phyloP scores from a whole-genome alignment of 1,140 invertebrate genomes.

The Papilio helenus region DNA sequence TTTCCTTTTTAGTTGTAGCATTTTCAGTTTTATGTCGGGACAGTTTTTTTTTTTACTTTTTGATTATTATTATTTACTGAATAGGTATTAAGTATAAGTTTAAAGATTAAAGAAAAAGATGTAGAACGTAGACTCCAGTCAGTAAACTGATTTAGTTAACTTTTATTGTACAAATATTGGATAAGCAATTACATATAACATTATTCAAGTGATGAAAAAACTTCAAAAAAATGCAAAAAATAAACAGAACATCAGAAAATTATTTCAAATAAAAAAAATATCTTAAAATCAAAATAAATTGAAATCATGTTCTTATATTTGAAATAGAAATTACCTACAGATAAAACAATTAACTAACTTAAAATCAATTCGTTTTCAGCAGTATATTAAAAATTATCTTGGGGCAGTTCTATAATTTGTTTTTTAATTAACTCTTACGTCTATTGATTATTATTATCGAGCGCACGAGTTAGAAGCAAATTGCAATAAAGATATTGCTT shows the following conservation, averaged over 20 bases:
- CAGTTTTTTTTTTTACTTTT: no score
- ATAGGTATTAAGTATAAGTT: no score
- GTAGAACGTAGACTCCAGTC: no score
- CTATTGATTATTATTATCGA: slow-evolving; percentile 7
- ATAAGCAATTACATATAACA: no score
- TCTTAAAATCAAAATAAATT: not conserved
- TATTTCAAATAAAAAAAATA: not conserved
- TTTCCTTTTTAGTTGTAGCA: no score
- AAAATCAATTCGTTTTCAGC: not conserved
- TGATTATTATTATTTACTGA: no score
- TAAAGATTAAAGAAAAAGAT: no score
- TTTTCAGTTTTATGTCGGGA: no score
- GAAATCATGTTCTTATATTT: not conserved
- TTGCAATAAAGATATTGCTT: slow-evolving; percentile 13
- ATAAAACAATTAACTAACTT: not conserved
- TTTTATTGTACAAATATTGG: no score
- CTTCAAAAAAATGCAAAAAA: not conserved
- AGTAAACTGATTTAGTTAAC: no score
- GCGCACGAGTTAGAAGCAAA: slow-evolving; percentile 2
- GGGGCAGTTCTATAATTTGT: not conserved
- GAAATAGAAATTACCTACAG: not conserved
- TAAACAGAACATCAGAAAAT: not conserved
- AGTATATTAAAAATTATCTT: slow-evolving; percentile 9
- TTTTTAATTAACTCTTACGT: slow-evolving; percentile 4
- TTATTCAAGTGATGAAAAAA: no score